phyloP scores from a whole-genome alignment of 2,113 vertebrate species.

The Xyliphius kryptos region DNA sequence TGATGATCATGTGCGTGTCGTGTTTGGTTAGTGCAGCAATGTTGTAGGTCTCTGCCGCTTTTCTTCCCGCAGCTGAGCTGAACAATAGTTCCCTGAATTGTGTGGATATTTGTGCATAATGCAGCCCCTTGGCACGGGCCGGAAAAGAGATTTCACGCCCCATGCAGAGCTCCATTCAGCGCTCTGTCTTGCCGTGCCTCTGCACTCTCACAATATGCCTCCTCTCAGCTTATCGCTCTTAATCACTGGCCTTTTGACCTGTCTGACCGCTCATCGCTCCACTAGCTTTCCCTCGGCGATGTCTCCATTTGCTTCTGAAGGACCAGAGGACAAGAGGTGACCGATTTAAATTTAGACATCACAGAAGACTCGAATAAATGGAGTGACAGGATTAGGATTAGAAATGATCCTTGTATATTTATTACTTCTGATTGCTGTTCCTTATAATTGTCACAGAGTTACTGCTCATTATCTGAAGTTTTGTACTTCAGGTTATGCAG shows the following conservation, averaged over 20 bases:
- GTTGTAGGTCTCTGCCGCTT: background rate
- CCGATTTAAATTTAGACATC: too few species aligned
- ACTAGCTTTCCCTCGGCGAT: constrained; percentile 4
- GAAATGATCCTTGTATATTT: too few species aligned
- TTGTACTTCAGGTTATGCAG: too few species aligned
- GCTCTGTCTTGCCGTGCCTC: constrained; percentile 54
- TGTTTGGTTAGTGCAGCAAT: background rate
- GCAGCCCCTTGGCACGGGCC: constrained; percentile 57
- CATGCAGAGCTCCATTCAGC: constrained; percentile 60
- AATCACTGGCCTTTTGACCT: constrained; percentile 35
- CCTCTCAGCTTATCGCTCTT: constrained; percentile 36
- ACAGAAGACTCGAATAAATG: too few species aligned
- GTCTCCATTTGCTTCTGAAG: constrained; percentile 11
- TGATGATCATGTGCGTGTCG: too few species aligned
- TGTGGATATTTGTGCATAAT: constrained; percentile 50
- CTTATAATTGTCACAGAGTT: too few species aligned
- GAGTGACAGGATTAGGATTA: too few species aligned
- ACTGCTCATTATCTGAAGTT: too few species aligned
- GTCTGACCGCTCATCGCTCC: constrained; percentile 25
- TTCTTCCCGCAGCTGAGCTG: constrained; percentile 9
- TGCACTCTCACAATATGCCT: constrained; percentile 56
- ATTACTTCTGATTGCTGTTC: too few species aligned
- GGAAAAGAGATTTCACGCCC: constrained; percentile 51
- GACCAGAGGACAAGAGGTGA: too few species aligned
- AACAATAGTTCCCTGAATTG: constrained; percentile 28